A percentile compares a stretch with the other conserved stretches of the same genome.
phyloP scores from a whole-genome alignment of 2,797 vertebrate species.

The Eurystomus glaucurus region DNA sequence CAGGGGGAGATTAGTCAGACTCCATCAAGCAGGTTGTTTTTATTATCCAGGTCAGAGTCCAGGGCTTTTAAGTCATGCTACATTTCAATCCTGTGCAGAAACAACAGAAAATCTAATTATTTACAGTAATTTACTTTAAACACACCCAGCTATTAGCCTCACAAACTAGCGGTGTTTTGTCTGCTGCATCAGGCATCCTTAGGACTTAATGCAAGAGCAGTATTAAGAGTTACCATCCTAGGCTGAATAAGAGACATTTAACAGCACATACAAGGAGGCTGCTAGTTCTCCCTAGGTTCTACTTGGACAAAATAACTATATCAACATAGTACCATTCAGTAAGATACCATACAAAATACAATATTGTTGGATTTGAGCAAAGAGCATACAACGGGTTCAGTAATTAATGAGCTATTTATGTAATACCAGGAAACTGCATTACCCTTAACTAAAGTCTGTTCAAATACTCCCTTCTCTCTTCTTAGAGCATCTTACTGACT shows the following conservation, averaged over 20 bases:
- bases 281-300: background rate
- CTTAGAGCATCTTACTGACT: background rate
- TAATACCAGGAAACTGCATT: background rate
- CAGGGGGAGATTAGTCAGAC: background rate
- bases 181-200: background rate
- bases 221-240: background rate
- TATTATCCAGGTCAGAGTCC: slow-evolving; percentile 56
- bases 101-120: slow-evolving; percentile 37
- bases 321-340: too few relatives aligned
- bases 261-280: background rate
- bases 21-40: slow-evolving; percentile 42
- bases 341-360: background rate
- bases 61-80: slow-evolving; percentile 14
- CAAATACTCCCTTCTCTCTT: background rate
- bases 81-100: slow-evolving; percentile 1
- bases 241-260: background rate
- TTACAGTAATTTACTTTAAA: slow-evolving; percentile 11
- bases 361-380: background rate
- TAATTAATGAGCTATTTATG: background rate
- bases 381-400: background rate
- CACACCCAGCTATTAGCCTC: background rate
- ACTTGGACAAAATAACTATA: background rate
- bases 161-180: background rate
- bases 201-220: background rate
- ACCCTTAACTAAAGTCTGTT: background rate